Base-by-base conservation (phyloP, 2,113 vertebrate genomes). In the Grammomys dolichurus region DNA sequence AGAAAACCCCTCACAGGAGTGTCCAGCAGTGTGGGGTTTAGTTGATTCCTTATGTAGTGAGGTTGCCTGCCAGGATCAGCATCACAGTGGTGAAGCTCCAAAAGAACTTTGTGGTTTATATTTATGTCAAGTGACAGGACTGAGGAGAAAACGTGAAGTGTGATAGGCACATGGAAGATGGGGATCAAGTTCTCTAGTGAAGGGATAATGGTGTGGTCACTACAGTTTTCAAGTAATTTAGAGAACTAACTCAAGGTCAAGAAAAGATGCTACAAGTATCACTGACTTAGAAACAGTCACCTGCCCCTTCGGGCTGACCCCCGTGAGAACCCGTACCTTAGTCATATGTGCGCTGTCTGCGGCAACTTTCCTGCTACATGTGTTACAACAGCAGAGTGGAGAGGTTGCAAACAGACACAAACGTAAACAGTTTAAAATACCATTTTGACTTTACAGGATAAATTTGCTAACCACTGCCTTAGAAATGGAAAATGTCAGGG, bases 171-270 rank as follows among this genome's bases (percentile, higher is more conserved):
- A 60, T 78, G 72, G 87, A 93, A 88, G 12, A 58, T 58, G 43
- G 36, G 26, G 93, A 63, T 95, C 75, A 89, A 76, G 91, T 19
- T 69, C 76, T 93, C 2, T 93, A 92, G 9, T 86, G 17, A 89
- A 14, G 19, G 2, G 96, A n/a, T 77, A 72, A 76, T 87, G 22
- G 81, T 82, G 72, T 82, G 67, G 26, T 95, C 40, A 93, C 24
- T 93, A 12, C 22, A 67, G 19, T 95, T 97, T 97, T 95, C 56
- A 84, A 31, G 60, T 17, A 86, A 75, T 90, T 90, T 84, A 72
- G 46, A 86, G 48, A 90, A 87, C 76, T 94, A 90, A 14, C n/a
- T 94, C 48, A 80, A 31, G 19, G 31, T 95, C 54, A 81, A 69
- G 67, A 97, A 95, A 89, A 73, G 48, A 58, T 88, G 26, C 91